phyloP scores from a whole-genome alignment of 2,888 invertebrate genomes.

The Cataglyphis rosenhaueri region DNA sequence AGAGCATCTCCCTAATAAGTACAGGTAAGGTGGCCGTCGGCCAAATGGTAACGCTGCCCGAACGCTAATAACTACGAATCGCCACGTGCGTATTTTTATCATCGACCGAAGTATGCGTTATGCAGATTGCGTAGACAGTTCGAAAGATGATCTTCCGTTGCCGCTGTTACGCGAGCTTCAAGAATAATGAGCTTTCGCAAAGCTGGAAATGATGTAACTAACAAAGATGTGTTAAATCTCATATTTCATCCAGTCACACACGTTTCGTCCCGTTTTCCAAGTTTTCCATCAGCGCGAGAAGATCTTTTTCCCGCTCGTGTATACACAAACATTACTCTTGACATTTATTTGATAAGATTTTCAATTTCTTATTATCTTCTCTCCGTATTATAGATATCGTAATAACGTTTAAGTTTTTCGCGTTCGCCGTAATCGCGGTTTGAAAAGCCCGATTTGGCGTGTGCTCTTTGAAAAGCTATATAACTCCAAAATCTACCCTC shows the following conservation, averaged over 20 bases:
- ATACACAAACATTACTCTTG: background rate
- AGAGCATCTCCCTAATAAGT: constrained; percentile 73
- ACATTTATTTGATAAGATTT: background rate
- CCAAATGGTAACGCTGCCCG: constrained; percentile 68
- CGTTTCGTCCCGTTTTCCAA: background rate
- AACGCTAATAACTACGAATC: constrained; percentile 11
- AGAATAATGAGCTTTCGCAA: background rate
- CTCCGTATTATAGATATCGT: background rate
- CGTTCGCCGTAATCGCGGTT: constrained; percentile 29
- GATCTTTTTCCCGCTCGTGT: background rate
- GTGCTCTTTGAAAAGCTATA: constrained; percentile 45
- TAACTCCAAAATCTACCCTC: constrained; percentile 61
- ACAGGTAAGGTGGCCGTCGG: constrained; percentile 73
- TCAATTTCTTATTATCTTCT: constrained; percentile 5
- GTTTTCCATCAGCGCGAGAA: background rate
- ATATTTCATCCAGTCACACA: background rate
- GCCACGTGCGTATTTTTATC: constrained; percentile 68
- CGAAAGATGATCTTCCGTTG: background rate
- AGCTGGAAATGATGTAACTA: background rate
- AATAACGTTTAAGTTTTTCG: background rate
- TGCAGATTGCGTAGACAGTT: constrained; percentile 41
- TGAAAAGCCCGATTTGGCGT: constrained; percentile 20
- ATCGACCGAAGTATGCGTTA: constrained; percentile 18
- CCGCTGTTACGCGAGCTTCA: background rate
- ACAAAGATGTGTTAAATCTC: background rate